Percentiles rank a stretch among this genome's conserved stretches.
Evolutionary conservation across 2,888 invertebrate species (phyloP).

Genomic region (Onthophagus sagittarius): DNA sequence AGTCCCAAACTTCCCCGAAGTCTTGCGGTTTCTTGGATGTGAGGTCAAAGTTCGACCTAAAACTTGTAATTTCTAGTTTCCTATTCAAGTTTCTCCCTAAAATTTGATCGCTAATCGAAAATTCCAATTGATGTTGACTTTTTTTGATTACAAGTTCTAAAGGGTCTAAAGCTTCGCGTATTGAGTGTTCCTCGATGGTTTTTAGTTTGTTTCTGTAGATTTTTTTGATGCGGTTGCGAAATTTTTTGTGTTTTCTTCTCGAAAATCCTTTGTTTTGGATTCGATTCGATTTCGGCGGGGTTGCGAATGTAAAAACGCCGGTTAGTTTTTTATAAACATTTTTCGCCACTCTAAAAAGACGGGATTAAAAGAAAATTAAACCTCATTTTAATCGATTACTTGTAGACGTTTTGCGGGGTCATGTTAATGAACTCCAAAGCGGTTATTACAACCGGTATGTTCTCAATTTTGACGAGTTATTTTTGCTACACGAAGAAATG

Average conservation of each 20-base stretch:
- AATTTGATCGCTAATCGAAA: background rate
- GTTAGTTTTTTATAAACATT: conserved; percentile 1
- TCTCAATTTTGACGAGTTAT: background rate
- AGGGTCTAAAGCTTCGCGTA: background rate
- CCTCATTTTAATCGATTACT: background rate
- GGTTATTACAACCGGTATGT: background rate
- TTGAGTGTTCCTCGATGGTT: background rate
- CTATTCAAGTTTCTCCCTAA: background rate
- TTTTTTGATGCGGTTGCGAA: background rate
- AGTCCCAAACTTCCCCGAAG: no score
- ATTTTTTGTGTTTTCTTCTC: background rate
- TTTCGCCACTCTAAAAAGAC: background rate
- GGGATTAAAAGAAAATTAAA: background rate
- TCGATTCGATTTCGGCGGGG: background rate
- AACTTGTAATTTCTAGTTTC: no score
- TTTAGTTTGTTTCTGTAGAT: background rate
- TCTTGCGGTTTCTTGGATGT: no score
- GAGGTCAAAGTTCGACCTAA: no score
- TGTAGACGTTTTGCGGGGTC: background rate
- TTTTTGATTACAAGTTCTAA: background rate
- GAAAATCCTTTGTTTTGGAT: conserved; percentile 2
- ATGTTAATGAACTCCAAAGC: conserved; percentile 3
- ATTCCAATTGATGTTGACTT: conserved; percentile 5
- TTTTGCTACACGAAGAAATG: background rate
- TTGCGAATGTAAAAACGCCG: background rate